Base-by-base conservation (phyloP, 2,888 invertebrate species). In the Yponomeuta sedellus region DNA sequence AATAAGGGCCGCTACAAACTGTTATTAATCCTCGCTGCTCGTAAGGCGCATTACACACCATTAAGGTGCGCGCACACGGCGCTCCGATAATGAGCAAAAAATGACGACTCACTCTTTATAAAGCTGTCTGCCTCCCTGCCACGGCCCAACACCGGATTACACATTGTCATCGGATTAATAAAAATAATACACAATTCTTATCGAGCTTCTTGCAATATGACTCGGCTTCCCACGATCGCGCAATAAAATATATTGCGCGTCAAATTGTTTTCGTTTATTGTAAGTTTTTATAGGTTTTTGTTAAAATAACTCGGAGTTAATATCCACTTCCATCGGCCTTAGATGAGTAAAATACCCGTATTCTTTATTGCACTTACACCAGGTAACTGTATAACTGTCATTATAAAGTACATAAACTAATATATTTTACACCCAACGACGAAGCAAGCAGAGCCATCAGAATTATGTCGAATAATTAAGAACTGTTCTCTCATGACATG, bases 71-170 rank as follows among this genome's bases (percentile, higher is more conserved):
- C 25, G n/a, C 61, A 61, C 19, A 20, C 65, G 34, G 44, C 58
- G 34, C 56, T 22, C 52, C 59, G 25, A 40, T 65, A 65, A 65
- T 59, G 65, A 65, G 65, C 65, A 65, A 65, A 65, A 65, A 65
- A 65, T 59, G 22, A 59, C 65, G 28, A 59, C 56, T 63, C 63
- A 63, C 63, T 63, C 11, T 57, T 28, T 57, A 64, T 64, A 25
- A 64, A 64, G 64, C 28, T 39, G 57, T 57, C 64, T 12, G 64
- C 12, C n/a, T 25, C 8, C 56, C 57, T 20, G 34, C 57, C 57
- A 57, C 16, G 52, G 57, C 19, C 56, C 22, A 25, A 63, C 63
- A 63, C 63, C 12, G 63, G 63, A 63, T 63, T 63, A 63, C 63
- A 63, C 63, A 63, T 63, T 63, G 63, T 63, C 63, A 16, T 39